A percentile compares a stretch with the other conserved stretches of the same genome.
Evolutionary conservation across 1,140 invertebrate genomes (phyloP).

Genomic region (Batillaria attramentaria): DNA sequence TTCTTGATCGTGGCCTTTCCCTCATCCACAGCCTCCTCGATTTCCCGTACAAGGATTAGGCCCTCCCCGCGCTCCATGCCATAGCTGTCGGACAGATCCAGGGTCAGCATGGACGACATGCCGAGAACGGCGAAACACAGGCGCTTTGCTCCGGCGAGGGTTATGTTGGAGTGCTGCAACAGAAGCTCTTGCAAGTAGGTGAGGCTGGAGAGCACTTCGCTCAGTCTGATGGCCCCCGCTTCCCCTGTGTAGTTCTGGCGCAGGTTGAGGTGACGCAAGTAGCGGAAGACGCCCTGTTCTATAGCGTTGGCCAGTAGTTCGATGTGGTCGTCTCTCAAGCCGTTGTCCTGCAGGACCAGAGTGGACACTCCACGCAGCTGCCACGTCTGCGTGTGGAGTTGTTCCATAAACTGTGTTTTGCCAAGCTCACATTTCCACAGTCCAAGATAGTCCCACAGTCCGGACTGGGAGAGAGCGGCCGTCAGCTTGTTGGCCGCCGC

Average conservation of each 20-base stretch:
- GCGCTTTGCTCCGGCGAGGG: background rate
- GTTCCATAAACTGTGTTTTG: conserved; percentile 5
- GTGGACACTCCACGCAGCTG: conserved; percentile 16
- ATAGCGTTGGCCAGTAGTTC: conserved; percentile 3
- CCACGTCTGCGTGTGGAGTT: background rate
- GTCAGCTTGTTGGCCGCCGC: conserved; percentile 7
- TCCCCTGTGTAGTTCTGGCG: background rate
- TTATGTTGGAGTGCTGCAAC: conserved; percentile 11
- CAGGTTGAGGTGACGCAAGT: conserved; percentile 25
- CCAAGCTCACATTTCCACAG: conserved; percentile 24
- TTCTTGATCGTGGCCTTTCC: too few species aligned
- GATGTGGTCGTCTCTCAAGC: background rate
- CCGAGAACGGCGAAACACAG: background rate
- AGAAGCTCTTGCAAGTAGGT: conserved; percentile 5
- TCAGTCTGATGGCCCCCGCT: background rate
- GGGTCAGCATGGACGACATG: conserved; percentile 7
- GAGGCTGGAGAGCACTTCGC: background rate
- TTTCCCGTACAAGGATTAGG: background rate
- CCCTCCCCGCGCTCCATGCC: background rate
- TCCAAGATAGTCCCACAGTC: conserved; percentile 19
- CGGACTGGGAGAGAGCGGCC: background rate
- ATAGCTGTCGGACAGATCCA: conserved; percentile 24
- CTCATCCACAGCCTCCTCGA: background rate
- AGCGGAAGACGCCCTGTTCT: conserved; percentile 3
- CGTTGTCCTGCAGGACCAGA: conserved; percentile 26